phyloP scores from a whole-genome alignment of 2,113 vertebrate genomes.

The Taxidea taxus region DNA sequence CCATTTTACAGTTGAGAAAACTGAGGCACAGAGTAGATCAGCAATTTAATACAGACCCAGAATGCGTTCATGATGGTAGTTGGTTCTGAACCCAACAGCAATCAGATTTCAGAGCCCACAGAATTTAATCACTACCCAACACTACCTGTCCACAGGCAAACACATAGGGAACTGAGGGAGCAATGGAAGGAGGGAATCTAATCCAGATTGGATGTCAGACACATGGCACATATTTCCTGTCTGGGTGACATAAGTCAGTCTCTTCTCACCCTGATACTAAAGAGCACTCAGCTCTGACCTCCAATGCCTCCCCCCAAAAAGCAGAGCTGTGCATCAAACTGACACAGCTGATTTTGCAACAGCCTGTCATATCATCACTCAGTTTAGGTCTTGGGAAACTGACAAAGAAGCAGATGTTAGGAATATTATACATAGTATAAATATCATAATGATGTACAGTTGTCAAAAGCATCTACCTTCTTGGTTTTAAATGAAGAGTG shows the following conservation, averaged over 20 bases:
- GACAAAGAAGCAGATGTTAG: constrained; percentile 82
- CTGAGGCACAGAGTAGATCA: not conserved
- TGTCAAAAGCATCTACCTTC: constrained; percentile 69
- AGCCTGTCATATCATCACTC: constrained; percentile 76
- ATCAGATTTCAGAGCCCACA: not conserved
- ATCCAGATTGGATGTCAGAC: not conserved
- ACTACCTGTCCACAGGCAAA: not conserved
- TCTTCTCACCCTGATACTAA: constrained; percentile 59
- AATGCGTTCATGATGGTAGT: not conserved
- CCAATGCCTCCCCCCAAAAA: constrained; percentile 40
- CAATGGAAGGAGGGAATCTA: not conserved
- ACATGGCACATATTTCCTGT: not conserved
- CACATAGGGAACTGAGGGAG: not conserved
- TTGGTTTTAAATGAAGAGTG: constrained; percentile 29
- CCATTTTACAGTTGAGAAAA: not conserved
- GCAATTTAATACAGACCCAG: not conserved
- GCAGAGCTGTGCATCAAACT: constrained; percentile 57
- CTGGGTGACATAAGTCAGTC: not conserved
- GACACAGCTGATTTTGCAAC: constrained; percentile 62
- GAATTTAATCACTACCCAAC: not conserved
- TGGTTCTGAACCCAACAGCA: not conserved
- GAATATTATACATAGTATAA: constrained; percentile 75
- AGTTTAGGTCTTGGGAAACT: constrained; percentile 74
- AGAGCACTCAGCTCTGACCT: constrained; percentile 46
- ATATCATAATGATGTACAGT: constrained; percentile 69